These are phyloP conservation scores for Vireo griseus DNA, from an alignment of 2,797 vertebrate genomes.

Conservation along the genomic window DNA sequence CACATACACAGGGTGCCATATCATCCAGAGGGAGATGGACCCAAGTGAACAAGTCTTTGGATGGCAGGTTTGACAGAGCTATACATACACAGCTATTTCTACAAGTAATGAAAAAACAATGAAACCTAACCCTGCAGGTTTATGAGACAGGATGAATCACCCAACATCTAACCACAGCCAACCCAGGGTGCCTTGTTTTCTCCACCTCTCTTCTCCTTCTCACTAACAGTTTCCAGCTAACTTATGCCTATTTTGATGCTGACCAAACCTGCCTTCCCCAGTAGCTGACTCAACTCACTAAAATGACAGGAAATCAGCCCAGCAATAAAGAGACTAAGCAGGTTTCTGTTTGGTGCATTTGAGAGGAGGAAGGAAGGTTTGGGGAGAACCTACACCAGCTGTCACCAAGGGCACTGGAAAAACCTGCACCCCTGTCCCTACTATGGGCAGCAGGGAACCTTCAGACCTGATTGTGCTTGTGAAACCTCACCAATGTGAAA, in stretches of 20 bases:
- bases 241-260: background rate
- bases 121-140: background rate
- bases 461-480: background rate
- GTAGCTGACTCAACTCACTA: background rate
- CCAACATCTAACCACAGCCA: background rate
- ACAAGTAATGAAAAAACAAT: background rate
- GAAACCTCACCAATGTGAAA: background rate
- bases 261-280: background rate
- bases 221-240: background rate
- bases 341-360: background rate
- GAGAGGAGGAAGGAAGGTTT: background rate
- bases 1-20: fast-evolving
- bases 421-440: background rate
- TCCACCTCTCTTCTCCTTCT: background rate
- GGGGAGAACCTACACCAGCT: background rate
- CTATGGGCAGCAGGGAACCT: background rate
- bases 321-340: background rate
- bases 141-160: background rate
- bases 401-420: background rate
- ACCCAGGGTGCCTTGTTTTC: background rate
- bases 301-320: background rate
- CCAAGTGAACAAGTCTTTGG: background rate
- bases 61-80: background rate
- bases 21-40: fast-evolving
- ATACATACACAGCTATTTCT: background rate